phyloP scores from a whole-genome alignment of 2,113 vertebrate species.

The Nibea albiflora region DNA sequence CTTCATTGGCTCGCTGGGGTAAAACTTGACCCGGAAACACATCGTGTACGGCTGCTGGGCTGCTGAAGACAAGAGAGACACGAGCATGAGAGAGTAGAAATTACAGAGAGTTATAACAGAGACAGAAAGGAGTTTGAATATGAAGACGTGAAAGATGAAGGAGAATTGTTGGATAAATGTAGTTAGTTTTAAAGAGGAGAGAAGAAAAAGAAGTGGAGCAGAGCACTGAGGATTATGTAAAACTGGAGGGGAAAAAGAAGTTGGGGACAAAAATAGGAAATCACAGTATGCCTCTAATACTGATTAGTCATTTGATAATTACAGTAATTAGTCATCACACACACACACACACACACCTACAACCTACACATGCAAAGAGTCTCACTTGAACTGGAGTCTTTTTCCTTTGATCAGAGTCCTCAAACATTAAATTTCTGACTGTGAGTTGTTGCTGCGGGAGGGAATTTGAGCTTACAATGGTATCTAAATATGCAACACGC shows the following conservation, averaged over 20 bases:
- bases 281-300: conserved; percentile 30
- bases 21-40: conserved; percentile 99
- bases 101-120: background rate
- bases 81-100: conserved; percentile 54
- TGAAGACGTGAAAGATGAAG: background rate
- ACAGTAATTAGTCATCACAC: conserved; percentile 55
- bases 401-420: conserved; percentile 50
- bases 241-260: conserved; percentile 32
- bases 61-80: conserved; percentile 81
- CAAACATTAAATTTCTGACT: conserved; percentile 41
- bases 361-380: background rate
- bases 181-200: background rate
- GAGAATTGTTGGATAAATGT: background rate
- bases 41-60: conserved; percentile 97
- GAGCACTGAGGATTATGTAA: conserved; percentile 25
- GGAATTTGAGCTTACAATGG: conserved; percentile 44
- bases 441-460: background rate
- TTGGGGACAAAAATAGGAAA: conserved; percentile 56
- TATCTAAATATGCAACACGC: conserved; percentile 36
- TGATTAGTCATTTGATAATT: conserved; percentile 67
- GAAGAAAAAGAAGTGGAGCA: conserved; percentile 5
- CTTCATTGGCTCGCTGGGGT: conserved; percentile 97
- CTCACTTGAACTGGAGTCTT: conserved; percentile 43
- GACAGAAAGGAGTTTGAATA: background rate
- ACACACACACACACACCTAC: conserved; percentile 21